phyloP scores from a whole-genome alignment of 2,888 invertebrate genomes.

The Idaea straminata region DNA sequence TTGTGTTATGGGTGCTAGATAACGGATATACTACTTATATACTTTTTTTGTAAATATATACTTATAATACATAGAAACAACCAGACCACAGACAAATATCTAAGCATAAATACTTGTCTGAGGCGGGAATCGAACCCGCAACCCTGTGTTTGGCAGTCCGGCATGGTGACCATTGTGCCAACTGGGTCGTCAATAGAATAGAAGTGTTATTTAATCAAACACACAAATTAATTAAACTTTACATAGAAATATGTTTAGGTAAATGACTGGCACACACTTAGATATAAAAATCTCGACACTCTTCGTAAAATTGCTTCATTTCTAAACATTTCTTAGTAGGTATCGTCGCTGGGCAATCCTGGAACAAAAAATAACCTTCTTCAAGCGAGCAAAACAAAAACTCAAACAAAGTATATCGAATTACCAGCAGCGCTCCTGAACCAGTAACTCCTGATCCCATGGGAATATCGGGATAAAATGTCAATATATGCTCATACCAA shows the following conservation, averaged over 20 bases:
- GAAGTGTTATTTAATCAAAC: conserved; percentile 11
- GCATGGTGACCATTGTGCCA: no score
- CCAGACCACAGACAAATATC: no score
- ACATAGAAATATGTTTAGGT: neutral
- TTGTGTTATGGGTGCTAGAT: no score
- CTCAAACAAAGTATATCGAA: neutral
- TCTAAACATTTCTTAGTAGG: conserved; percentile 41
- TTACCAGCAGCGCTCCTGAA: no score
- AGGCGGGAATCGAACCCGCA: no score
- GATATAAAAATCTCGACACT: conserved; percentile 49
- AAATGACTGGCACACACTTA: conserved; percentile 15
- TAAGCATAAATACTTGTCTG: no score
- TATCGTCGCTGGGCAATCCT: conserved; percentile 55
- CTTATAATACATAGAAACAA: no score
- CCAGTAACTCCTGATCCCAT: no score
- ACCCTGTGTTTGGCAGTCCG: no score
- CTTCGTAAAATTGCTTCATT: conserved; percentile 46
- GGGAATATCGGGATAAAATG: neutral
- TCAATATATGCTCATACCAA: neutral
- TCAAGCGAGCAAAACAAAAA: neutral
- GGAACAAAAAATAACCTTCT: conserved; percentile 15
- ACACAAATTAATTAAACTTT: conserved; percentile 9
- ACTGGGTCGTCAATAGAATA: no score
- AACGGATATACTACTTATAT: no score
- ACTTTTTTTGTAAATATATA: no score